phyloP scores from a whole-genome alignment of 2,888 invertebrate genomes.

The Polyploca ridens region DNA sequence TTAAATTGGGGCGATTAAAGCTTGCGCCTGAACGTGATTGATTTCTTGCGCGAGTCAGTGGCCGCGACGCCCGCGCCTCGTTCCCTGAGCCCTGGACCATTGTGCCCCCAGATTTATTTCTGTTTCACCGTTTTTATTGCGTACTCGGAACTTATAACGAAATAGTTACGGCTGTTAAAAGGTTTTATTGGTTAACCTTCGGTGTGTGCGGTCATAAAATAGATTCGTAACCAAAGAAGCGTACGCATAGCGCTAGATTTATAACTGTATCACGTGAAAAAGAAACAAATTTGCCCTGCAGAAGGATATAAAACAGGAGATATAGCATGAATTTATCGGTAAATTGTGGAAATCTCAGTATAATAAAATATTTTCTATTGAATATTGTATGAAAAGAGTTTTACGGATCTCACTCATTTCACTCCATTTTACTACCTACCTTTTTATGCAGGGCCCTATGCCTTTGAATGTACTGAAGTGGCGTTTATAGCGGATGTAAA shows the following conservation, averaged over 20 bases:
- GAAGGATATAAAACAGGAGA: slow-evolving; percentile 78
- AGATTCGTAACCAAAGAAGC: slow-evolving; percentile 80
- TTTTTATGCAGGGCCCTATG: slow-evolving; percentile 71
- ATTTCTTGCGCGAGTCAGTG: slow-evolving; percentile 57
- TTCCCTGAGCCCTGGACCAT: slow-evolving; percentile 47
- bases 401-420: slow-evolving; percentile 78
- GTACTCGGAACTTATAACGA: slow-evolving; percentile 83
- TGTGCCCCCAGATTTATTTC: slow-evolving; percentile 80
- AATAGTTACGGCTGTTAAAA: slow-evolving; percentile 84
- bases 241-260: slow-evolving; percentile 77
- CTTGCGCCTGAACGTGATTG: slow-evolving; percentile 66
- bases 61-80: slow-evolving; percentile 35
- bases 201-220: slow-evolving; percentile 81
- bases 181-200: slow-evolving; percentile 85
- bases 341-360: slow-evolving; percentile 82
- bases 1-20: slow-evolving; percentile 77
- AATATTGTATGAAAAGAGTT: slow-evolving; percentile 82
- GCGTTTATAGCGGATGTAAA: slow-evolving; percentile 46
- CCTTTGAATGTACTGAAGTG: slow-evolving; percentile 56
- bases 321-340: slow-evolving; percentile 79
- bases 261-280: slow-evolving; percentile 80
- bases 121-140: slow-evolving; percentile 81
- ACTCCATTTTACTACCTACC: slow-evolving; percentile 74
- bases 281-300: slow-evolving; percentile 80
- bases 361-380: slow-evolving; percentile 83